Evolutionary conservation across 2,113 vertebrate genomes (phyloP).

Genomic region (Prinia subflava): DNA sequence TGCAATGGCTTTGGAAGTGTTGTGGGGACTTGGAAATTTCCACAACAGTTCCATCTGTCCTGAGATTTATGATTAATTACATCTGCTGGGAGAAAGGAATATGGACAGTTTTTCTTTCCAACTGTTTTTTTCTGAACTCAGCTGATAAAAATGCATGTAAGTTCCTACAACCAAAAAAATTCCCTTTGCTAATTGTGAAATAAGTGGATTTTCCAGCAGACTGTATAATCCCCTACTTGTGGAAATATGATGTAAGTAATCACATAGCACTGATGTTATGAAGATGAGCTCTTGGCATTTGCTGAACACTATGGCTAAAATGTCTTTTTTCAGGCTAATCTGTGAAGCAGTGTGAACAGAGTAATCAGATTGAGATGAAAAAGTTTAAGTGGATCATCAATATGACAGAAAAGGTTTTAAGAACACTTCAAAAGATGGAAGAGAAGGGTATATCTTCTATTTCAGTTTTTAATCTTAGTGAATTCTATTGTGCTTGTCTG

Average conservation of each 20-base stretch:
- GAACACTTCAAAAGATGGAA: conserved; percentile 39
- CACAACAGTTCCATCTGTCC: conserved; percentile 1
- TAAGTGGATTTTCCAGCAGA: conserved; percentile 28
- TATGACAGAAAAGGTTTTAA: conserved; percentile 1
- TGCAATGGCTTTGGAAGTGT: not conserved
- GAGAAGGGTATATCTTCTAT: not conserved
- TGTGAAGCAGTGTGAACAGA: conserved; percentile 12
- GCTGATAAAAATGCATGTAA: not conserved
- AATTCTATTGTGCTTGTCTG: not conserved
- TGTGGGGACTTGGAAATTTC: not conserved
- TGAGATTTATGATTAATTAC: not conserved
- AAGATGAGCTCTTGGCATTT: conserved; percentile 39
- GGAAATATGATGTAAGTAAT: not conserved
- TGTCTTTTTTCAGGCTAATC: not conserved
- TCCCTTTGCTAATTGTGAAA: not conserved
- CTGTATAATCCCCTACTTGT: conserved; percentile 16
- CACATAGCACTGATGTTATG: not conserved
- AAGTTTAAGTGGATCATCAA: conserved; percentile 36
- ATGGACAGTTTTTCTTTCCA: not conserved
- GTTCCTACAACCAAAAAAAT: not conserved
- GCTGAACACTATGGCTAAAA: not conserved
- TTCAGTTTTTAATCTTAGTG: conserved; percentile 18
- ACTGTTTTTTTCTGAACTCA: not conserved
- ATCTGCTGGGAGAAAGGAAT: not conserved
- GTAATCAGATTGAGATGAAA: conserved; percentile 35